A percentile compares a stretch with the other conserved stretches of the same genome.
These are phyloP conservation scores for Polyommatus iphigenia DNA, from an alignment of 2,888 invertebrate genomes.

Conservation along the genomic window DNA sequence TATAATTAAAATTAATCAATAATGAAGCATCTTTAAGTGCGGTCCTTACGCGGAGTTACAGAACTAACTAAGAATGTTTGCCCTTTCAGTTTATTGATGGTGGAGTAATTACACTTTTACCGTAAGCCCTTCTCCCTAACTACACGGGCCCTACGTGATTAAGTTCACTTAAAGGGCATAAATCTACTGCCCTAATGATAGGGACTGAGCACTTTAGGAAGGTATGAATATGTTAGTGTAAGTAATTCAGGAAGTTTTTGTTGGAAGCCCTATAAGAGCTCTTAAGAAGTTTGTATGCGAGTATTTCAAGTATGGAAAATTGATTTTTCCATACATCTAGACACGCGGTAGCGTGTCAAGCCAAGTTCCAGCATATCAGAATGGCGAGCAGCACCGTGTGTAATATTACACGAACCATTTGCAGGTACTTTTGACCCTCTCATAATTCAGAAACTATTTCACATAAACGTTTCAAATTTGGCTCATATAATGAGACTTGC, in stretches of 20 bases:
- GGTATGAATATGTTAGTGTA: slow-evolving; percentile 9
- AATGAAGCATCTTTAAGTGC: neutral
- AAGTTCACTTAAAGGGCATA: slow-evolving; percentile 26
- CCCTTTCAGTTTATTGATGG: slow-evolving; percentile 4
- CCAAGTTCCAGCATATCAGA: too few species aligned
- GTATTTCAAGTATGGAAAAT: neutral
- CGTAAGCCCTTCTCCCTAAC: slow-evolving; percentile 11
- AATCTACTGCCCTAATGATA: slow-evolving; percentile 26
- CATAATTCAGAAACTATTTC: too few species aligned
- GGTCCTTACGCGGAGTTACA: neutral
- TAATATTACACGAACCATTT: too few species aligned
- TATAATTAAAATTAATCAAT: too few species aligned
- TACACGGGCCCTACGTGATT: slow-evolving; percentile 20
- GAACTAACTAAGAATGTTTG: neutral
- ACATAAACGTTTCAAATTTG: too few species aligned
- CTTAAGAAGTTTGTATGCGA: neutral
- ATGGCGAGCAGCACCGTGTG: too few species aligned
- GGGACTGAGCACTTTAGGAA: neutral
- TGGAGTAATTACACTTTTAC: slow-evolving; percentile 5
- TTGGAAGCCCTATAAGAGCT: neutral
- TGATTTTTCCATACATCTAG: neutral
- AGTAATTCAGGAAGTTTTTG: neutral
- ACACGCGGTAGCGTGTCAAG: too few species aligned
- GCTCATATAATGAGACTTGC: too few species aligned
- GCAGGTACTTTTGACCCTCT: too few species aligned